phyloP scores from a whole-genome alignment of 2,888 invertebrate genomes.

The Melieria crassipennis region DNA sequence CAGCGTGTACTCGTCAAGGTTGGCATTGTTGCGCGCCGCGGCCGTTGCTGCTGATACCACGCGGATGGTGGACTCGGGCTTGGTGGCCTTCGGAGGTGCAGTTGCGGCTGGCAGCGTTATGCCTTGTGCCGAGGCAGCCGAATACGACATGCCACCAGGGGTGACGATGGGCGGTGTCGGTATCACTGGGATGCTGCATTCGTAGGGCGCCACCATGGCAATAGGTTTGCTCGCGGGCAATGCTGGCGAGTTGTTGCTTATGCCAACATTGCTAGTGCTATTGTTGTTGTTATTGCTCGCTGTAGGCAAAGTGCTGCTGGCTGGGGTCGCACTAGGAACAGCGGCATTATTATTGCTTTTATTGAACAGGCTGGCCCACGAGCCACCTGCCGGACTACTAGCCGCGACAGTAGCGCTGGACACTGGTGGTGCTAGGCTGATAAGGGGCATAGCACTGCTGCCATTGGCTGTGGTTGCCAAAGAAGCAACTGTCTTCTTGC shows the following conservation, averaged over 20 bases:
- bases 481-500: slow-evolving; percentile 39
- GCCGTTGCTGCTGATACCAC: slow-evolving; percentile 16
- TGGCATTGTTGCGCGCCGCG: slow-evolving; percentile 40
- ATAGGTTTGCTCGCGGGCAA: slow-evolving; percentile 69
- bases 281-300: slow-evolving; percentile 35
- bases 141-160: slow-evolving; percentile 63
- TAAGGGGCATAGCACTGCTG: slow-evolving; percentile 35
- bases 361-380: slow-evolving; percentile 76
- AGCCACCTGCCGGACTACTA: slow-evolving; percentile 53
- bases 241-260: slow-evolving; percentile 45
- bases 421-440: slow-evolving; percentile 61
- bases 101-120: slow-evolving; percentile 46
- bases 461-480: slow-evolving; percentile 20
- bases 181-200: slow-evolving; percentile 53
- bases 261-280: slow-evolving; percentile 27
- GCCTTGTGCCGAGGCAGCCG: slow-evolving; percentile 66
- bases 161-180: slow-evolving; percentile 54
- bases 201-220: slow-evolving; percentile 72
- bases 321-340: neutral
- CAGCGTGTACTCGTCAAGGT: slow-evolving; percentile 61
- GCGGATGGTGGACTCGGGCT: neutral
- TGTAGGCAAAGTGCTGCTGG: slow-evolving; percentile 21
- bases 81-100: slow-evolving; percentile 13
- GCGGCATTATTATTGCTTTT: slow-evolving; percentile 45
- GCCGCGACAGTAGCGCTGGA: slow-evolving; percentile 48